These are phyloP conservation scores for Drosophila lutescens DNA, from an alignment of 2,888 invertebrate species.

Conservation along the genomic window DNA sequence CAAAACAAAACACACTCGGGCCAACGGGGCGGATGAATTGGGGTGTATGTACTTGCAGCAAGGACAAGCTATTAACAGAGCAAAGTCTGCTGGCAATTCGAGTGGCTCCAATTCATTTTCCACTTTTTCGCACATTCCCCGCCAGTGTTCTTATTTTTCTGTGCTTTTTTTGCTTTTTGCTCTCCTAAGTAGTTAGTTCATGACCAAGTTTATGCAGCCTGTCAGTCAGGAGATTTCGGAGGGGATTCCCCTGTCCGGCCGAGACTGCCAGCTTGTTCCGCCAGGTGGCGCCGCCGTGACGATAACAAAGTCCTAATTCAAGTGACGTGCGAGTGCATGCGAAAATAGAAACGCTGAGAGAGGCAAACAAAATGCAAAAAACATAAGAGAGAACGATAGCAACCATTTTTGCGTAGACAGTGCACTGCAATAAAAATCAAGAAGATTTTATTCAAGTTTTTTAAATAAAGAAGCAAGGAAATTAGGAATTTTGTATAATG, in stretches of 20 bases:
- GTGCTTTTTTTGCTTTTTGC: constrained; percentile 20
- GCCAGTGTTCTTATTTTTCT: constrained; percentile 2
- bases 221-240: constrained; percentile 34
- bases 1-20: constrained; percentile 73
- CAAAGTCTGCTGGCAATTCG: constrained; percentile 60
- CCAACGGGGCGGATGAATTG: constrained; percentile 20
- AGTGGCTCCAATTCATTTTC: constrained; percentile 57
- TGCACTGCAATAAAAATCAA: not conserved
- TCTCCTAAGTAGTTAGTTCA: constrained; percentile 41
- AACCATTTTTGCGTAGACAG: constrained; percentile 3
- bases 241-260: constrained; percentile 13
- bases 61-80: constrained; percentile 67
- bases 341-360: constrained; percentile 28
- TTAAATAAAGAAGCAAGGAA: too few species aligned
- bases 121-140: constrained; percentile 31
- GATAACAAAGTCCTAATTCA: constrained; percentile 66
- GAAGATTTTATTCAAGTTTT: not conserved
- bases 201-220: constrained; percentile 57
- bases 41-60: constrained; percentile 48
- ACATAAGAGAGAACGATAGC: not conserved
- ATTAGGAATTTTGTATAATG: too few species aligned
- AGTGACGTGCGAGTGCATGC: constrained; percentile 61
- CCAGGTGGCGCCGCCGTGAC: constrained; percentile 70
- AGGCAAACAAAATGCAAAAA: constrained; percentile 4
- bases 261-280: constrained; percentile 58